Base-by-base conservation (phyloP, 92 coral and sea anemone genomes). In the Actinernus sp. region DNA sequence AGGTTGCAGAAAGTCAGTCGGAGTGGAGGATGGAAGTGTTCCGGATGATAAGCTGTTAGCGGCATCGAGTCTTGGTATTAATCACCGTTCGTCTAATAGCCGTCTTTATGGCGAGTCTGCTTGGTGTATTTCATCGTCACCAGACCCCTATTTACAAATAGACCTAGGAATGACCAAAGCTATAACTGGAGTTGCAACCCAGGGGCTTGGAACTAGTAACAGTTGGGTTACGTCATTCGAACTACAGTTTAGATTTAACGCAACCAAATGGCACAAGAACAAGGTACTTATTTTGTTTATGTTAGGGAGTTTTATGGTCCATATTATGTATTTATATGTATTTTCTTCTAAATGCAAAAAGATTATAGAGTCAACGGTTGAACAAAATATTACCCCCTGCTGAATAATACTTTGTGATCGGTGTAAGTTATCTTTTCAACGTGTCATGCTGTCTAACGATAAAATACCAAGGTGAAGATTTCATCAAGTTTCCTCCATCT, bases 151-250 rank as follows among this genome's bases (percentile, higher is more conserved):
- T 47, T 20, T 63, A 6, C 71, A 63, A 49, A 19, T 47, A 10
- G 71, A 63, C 26, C 58, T 63, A 9, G 71, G 54, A 3, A 23
- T 45, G 16, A 58, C 48, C 36, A 63, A 40, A 48, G 29, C 55
- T 22, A 22, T 63, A 2, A 18, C 43, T n/a, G 71, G 71, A 28
- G 55, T 63, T 28, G 71, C 71, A 13, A 63, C 71, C 18, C 71
- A 63, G 39, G 71, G 71, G 29, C 34, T 26, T 59, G 17, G 23
- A 12, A 31, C 49, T 12, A 59, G 66, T 47, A 29, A 63, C 41
- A 25, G 48, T 1, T 63, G 71, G 71, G 58, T 63, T 6, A 40
- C 26, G 18, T 21, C 57, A 14, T 63, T 45, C 23, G 22, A 45
- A 14, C 16, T 63, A 10, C 17, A 29, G 36, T 63, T 49, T 4